Conservation (phyloP, 2,113 vertebrate genomes). For the Pelusios castaneus region DNA sequence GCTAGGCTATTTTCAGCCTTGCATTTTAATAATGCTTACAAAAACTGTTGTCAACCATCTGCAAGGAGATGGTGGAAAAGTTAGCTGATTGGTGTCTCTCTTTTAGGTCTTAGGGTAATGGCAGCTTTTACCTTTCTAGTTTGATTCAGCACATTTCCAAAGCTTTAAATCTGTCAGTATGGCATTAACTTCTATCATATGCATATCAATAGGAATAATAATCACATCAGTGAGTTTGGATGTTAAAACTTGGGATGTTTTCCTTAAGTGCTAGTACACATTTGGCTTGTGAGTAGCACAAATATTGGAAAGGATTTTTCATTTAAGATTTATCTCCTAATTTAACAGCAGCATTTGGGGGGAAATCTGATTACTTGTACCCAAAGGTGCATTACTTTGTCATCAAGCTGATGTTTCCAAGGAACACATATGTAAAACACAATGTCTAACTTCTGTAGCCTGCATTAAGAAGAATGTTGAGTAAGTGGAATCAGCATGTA, state of each 20-base stretch:
- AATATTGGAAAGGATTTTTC: slow-evolving; percentile 8
- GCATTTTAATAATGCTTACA: slow-evolving; percentile 1
- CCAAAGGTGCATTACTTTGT: slow-evolving; percentile 47
- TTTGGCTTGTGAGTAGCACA: slow-evolving; percentile 48
- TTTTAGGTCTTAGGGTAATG: slow-evolving; percentile 63
- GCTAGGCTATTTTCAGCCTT: slow-evolving; percentile 51
- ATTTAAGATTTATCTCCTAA: slow-evolving; percentile 47
- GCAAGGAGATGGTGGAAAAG: slow-evolving; percentile 28
- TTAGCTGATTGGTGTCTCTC: slow-evolving; percentile 53
- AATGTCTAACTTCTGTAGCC: slow-evolving; percentile 31
- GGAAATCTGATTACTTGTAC: slow-evolving; percentile 47
- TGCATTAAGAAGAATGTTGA: slow-evolving; percentile 53
- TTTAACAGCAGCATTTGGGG: background rate
- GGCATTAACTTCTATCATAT: slow-evolving; percentile 69
- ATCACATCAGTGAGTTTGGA: slow-evolving; percentile 66
- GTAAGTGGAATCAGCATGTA: slow-evolving; percentile 53
- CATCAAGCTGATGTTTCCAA: slow-evolving; percentile 39
- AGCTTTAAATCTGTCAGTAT: slow-evolving; percentile 71
- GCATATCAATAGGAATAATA: slow-evolving; percentile 74
- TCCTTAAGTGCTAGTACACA: slow-evolving; percentile 67
- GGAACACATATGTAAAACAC: slow-evolving; percentile 23
- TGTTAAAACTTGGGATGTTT: slow-evolving; percentile 70
- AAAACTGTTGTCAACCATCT: slow-evolving; percentile 46
- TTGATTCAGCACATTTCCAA: slow-evolving; percentile 74
- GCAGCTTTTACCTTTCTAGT: slow-evolving; percentile 72